Evolutionary conservation across 2,888 invertebrate genomes (phyloP).

Genomic region (Eucera pruinosa): DNA sequence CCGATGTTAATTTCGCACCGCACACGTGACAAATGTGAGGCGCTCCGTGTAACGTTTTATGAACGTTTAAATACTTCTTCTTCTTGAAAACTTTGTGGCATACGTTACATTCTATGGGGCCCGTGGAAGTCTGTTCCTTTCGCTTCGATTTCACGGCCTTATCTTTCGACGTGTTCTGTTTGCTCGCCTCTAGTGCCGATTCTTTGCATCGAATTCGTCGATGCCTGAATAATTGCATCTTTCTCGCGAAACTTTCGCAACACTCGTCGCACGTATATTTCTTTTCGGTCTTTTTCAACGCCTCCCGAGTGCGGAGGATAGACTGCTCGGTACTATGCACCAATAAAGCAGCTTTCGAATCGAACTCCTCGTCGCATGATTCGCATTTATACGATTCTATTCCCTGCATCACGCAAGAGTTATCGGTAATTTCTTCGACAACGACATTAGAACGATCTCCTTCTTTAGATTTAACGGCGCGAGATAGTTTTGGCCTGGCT

Average conservation of each 20-base stretch:
- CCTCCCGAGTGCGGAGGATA: constrained; percentile 62
- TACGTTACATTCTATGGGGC: constrained; percentile 69
- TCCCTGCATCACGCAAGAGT: constrained; percentile 23
- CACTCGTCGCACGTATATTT: constrained; percentile 86
- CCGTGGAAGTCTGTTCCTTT: not conserved
- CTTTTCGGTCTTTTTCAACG: constrained; percentile 80
- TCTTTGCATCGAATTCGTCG: constrained; percentile 24
- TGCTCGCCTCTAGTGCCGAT: not conserved
- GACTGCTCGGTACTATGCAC: constrained; percentile 72
- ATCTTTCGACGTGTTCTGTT: constrained; percentile 21
- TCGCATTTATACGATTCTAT: constrained; percentile 57
- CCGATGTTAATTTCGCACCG: constrained; percentile 87
- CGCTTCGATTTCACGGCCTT: constrained; percentile 10
- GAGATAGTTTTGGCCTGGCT: constrained; percentile 24
- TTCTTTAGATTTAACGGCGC: not conserved
- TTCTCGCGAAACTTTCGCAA: constrained; percentile 85
- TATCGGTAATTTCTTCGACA: constrained; percentile 8
- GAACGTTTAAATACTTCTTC: constrained; percentile 73
- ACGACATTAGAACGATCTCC: constrained; percentile 28
- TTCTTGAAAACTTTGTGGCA: constrained; percentile 77
- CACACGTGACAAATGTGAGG: constrained; percentile 87
- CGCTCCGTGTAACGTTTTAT: constrained; percentile 82
- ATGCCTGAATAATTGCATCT: constrained; percentile 49
- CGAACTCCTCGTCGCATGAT: constrained; percentile 70
- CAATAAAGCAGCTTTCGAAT: constrained; percentile 57